Evolutionary conservation across 2,888 invertebrate genomes (phyloP).

Genomic region (Nasonovia ribisnigri): DNA sequence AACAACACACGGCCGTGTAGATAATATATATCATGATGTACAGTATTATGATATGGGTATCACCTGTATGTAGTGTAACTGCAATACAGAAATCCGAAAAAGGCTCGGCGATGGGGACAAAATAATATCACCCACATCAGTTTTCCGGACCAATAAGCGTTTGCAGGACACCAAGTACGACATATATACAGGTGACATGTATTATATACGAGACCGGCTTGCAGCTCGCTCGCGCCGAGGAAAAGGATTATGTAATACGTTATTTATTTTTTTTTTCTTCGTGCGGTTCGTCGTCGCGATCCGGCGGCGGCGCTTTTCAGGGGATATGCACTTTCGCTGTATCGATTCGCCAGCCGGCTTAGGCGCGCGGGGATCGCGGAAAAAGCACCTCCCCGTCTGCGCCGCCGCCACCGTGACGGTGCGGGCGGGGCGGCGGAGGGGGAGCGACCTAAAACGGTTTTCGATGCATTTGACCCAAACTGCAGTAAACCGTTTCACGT

Average conservation of each 20-base stretch:
- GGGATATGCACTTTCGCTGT: conserved; percentile 44
- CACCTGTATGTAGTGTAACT: no score
- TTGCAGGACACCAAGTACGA: no score
- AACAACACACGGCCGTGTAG: no score
- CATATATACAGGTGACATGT: no score
- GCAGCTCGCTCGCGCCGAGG: no score
- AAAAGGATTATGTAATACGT: no score
- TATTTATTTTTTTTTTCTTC: background rate
- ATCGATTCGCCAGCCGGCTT: conserved; percentile 21
- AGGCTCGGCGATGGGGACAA: no score
- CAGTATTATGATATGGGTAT: no score
- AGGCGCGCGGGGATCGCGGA: background rate
- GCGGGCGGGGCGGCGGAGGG: background rate
- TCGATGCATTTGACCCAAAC: conserved; percentile 20
- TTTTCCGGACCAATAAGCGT: no score
- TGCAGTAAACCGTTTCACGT: background rate
- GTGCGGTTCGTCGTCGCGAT: background rate
- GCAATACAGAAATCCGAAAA: no score
- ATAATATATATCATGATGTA: no score
- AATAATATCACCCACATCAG: no score
- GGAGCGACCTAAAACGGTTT: background rate
- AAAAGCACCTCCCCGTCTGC: background rate
- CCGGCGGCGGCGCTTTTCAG: conserved; percentile 6
- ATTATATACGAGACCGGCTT: background rate
- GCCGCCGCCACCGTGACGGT: background rate